Evolutionary conservation across 2,888 invertebrate genomes (phyloP).

Genomic region (Quadriops clusia): DNA sequence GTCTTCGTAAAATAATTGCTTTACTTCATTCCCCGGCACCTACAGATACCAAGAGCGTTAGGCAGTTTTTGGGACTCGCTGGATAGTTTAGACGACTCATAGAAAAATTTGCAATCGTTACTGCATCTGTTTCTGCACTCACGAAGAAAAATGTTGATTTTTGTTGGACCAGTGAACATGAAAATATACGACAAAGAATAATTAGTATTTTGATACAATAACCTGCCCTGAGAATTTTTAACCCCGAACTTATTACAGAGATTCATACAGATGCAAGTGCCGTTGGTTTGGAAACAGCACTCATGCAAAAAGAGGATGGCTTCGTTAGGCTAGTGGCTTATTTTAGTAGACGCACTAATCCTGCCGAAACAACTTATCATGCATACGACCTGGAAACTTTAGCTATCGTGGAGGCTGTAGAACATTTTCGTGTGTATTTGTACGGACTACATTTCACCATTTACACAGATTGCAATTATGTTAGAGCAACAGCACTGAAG

Average conservation of each 20-base stretch:
- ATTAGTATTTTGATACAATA: constrained; percentile 4
- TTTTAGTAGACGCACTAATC: constrained; percentile 3
- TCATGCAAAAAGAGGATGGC: constrained; percentile 7
- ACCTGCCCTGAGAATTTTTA: constrained; percentile 6
- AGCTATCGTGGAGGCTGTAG: constrained; percentile 16
- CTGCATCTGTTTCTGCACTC: constrained; percentile 15
- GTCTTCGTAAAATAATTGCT: constrained; percentile 15
- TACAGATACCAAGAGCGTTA: constrained; percentile 15
- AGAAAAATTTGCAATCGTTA: constrained; percentile 6
- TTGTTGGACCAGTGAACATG: constrained; percentile 4
- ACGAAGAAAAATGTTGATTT: constrained; percentile 12
- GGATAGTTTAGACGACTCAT: neutral
- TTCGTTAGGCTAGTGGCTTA: constrained; percentile 4
- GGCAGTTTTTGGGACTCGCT: constrained; percentile 10
- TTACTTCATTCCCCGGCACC: constrained; percentile 13
- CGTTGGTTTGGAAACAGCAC: constrained; percentile 3
- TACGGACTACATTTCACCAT: constrained; percentile 15
- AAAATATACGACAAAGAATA: constrained; percentile 1
- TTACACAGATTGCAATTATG: constrained; percentile 11
- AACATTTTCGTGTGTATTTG: constrained; percentile 16
- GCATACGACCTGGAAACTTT: constrained; percentile 20
- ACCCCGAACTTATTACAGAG: constrained; percentile 2
- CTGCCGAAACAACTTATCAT: constrained; percentile 16
- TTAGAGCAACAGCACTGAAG: neutral
- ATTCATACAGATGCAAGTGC: constrained; percentile 6